Conservation (phyloP, 2,797 vertebrate species). For the Podarcis lilfordi region DNA sequence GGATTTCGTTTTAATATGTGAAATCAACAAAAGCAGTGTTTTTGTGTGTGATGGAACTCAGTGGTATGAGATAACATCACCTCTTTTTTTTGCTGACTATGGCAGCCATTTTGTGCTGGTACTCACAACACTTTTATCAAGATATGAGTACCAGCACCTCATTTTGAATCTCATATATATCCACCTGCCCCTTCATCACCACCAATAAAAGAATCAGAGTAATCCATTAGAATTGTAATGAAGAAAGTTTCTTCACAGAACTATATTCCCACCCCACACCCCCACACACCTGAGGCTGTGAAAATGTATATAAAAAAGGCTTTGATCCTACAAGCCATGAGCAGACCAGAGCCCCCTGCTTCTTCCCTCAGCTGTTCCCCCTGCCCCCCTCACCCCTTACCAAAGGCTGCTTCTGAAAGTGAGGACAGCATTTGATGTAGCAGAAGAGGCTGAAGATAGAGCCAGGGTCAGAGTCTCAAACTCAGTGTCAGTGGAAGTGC, state of each 20-base stretch:
- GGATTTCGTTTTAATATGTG: not conserved
- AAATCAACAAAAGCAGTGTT: not conserved
- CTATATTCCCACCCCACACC: not conserved
- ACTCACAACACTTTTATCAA: too few relatives aligned
- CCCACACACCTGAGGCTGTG: not conserved
- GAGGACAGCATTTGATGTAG: not conserved
- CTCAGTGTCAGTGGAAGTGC: not conserved
- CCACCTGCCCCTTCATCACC: not conserved
- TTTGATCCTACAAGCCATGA: not conserved
- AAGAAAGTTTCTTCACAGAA: not conserved
- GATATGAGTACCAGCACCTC: too few relatives aligned
- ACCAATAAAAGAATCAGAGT: not conserved
- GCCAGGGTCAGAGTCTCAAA: too few relatives aligned
- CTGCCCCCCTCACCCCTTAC: too few relatives aligned
- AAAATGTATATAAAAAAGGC: not conserved
- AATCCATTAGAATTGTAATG: not conserved
- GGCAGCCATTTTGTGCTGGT: too few relatives aligned
- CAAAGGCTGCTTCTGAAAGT: not conserved
- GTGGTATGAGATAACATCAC: too few relatives aligned
- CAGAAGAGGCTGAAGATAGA: not conserved
- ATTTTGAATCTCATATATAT: too few relatives aligned
- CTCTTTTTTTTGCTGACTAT: too few relatives aligned
- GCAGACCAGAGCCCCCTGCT: too few relatives aligned
- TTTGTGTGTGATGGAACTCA: too few relatives aligned
- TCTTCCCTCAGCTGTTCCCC: not conserved